Evolutionary conservation across 2,888 invertebrate genomes (phyloP).

Genomic region (Lysandra coridon): DNA sequence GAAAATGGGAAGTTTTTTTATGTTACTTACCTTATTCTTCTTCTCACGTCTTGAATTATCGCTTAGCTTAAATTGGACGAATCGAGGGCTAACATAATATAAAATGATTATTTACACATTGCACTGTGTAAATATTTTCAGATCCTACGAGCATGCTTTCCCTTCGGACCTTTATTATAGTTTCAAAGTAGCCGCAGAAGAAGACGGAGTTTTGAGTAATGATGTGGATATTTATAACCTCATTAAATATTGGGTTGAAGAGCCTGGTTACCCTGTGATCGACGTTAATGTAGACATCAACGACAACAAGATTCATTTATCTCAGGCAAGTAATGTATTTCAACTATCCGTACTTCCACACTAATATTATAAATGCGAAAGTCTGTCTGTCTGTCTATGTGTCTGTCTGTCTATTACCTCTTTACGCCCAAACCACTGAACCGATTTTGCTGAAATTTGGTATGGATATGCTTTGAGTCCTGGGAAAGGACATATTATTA

Average conservation of each 20-base stretch:
- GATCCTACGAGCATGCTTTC: slow-evolving; percentile 59
- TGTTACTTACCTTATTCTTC: too few species aligned
- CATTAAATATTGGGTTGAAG: slow-evolving; percentile 79
- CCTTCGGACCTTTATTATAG: slow-evolving; percentile 60
- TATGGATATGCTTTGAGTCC: too few species aligned
- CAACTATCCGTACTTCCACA: neutral
- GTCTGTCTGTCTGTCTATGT: too few species aligned
- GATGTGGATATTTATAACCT: slow-evolving; percentile 50
- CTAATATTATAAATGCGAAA: too few species aligned
- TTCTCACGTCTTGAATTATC: too few species aligned
- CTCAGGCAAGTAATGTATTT: slow-evolving; percentile 52
- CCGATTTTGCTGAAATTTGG: too few species aligned
- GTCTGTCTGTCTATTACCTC: too few species aligned
- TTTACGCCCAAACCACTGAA: too few species aligned
- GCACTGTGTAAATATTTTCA: slow-evolving; percentile 39
- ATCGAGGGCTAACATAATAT: too few species aligned
- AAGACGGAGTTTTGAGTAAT: slow-evolving; percentile 47
- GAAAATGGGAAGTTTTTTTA: too few species aligned
- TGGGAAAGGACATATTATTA: too few species aligned
- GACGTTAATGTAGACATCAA: slow-evolving; percentile 66
- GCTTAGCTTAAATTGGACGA: too few species aligned
- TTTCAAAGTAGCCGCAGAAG: slow-evolving; percentile 57
- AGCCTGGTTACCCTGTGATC: slow-evolving; percentile 82
- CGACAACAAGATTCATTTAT: slow-evolving; percentile 53
- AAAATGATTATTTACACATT: neutral